Base-by-base conservation (phyloP, 2,888 invertebrate species). In the Synergus japonicus region DNA sequence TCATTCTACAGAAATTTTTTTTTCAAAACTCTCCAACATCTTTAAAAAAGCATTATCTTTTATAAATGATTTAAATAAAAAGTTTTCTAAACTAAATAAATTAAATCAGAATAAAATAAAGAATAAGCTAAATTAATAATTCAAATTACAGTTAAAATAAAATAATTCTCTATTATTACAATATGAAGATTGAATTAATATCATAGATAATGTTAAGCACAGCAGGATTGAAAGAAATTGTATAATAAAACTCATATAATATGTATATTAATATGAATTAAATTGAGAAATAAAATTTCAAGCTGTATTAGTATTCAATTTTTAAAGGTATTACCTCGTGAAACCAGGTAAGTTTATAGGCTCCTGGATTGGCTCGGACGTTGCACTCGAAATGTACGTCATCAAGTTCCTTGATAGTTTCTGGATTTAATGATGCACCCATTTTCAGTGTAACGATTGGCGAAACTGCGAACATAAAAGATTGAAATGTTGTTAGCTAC, bases 361-460 rank as follows among this genome's bases (percentile, higher is more conserved):
- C 95, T 88, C 95, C 95, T 22, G 97, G 97, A 93, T 97, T 97
- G 77, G 97, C 96, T 90, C 95, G 95, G 84, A 97, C 96, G 87
- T 96, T 95, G 92, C 97, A 97, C 91, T 97, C 97, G 92, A 97
- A 97, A 92, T 97, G 97, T 78, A 97, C 97, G 92, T 97, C 97
- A 89, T 97, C 97, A 44, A 97, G 97, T 92, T 97, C 97, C 92
- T 97, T 97, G 91, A 97, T 97, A 92, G 96, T 96, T 86, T 96
- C 95, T 12, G 97, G 96, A 91, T 97, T 96, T 85, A 97, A 93
- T 86, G 95, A 96, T 80, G 96, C 96, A 79, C 97, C 97, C 95
- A 97, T 96, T 93, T 96, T 96, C 87, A 97, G 94, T 82, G 95
- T 94, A 41, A 97, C 96, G 82, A 96, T 95, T 15, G 97, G 97